A percentile compares a stretch with the other conserved stretches of the same genome.
These are phyloP conservation scores for Antheraea assamensis DNA, from an alignment of 2,888 invertebrate species.

Conservation along the genomic window DNA sequence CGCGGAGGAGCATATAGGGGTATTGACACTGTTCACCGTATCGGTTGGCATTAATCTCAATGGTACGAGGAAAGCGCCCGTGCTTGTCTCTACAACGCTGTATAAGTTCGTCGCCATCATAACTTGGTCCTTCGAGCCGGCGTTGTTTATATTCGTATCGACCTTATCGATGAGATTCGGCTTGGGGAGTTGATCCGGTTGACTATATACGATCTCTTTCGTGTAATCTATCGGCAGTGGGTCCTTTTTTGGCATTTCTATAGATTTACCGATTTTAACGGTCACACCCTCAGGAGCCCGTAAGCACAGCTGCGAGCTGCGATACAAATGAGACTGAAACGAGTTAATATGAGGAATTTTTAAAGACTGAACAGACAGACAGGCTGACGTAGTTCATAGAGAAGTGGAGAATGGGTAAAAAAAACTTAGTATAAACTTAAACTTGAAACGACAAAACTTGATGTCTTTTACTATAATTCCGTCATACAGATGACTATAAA, in stretches of 20 bases:
- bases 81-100: slow-evolving; percentile 49
- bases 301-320: slow-evolving; percentile 31
- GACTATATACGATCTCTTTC: slow-evolving; percentile 33
- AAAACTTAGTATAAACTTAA: no score
- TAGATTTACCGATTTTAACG: slow-evolving; percentile 37
- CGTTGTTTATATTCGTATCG: slow-evolving; percentile 29
- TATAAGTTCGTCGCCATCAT: slow-evolving; percentile 36
- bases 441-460: no score
- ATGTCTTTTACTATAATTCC: no score
- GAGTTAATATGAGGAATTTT: background rate
- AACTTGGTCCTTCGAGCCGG: slow-evolving; percentile 17
- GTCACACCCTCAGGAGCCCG: slow-evolving; percentile 48
- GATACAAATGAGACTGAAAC: slow-evolving; percentile 38
- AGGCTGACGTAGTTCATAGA: no score
- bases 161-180: slow-evolving; percentile 30
- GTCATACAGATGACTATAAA: no score
- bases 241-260: slow-evolving; percentile 36
- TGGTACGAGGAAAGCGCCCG: slow-evolving; percentile 52
- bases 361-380: background rate
- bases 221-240: slow-evolving; percentile 59
- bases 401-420: no score
- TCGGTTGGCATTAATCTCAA: slow-evolving; percentile 34
- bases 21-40: slow-evolving; percentile 36
- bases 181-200: slow-evolving; percentile 13
- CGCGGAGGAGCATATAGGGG: slow-evolving; percentile 38